Evolutionary conservation across 1,140 invertebrate genomes (phyloP), one percentile per base, ranked within the genome.

Genomic region (Spodoptera litura): DNA sequence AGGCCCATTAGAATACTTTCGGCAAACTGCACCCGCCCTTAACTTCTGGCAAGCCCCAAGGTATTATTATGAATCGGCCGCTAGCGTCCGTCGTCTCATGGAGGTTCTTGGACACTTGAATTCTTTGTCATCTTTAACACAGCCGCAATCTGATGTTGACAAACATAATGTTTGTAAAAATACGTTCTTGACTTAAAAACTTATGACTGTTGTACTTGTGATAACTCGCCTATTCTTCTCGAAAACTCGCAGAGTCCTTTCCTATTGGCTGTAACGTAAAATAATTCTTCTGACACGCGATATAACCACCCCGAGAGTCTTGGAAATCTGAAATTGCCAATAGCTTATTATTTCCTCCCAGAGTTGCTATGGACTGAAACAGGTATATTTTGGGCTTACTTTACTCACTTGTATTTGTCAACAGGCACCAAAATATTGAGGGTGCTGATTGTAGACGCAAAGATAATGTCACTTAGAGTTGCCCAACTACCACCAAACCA

Each of bases 401-500:
- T 44, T 0, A 20, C 38, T 51, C 72, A 88, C 86, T 75, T 81
- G 44, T 78, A 59, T 27, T 78, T 83, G 31, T 90, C 86, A n/a
- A 91, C 82, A 2, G 88, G 90, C 35, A 89, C 84, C 0, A 92
- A 72, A 9, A 89, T 71, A 55, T 90, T 80, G 15, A 89, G 66
- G 2, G 89, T 91, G 64, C 88, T 92, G 62, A 88, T 49, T 12
- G 87, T 89, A n/a, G 88, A 81, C n/a, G 82, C 82, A n/a, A 89
- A 66, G 13, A 85, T 80, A 9, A 93, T 86, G 61, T 93, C 91
- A 4, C 79, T 86, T 9, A 93, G 83, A 2, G 90, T 89, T 0
- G 87, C 59, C 75, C 84, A 85, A n/a, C 86, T 81, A 15, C 91
- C 94, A 10, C 90, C 91, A 11, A 91, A 87, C 86, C 91, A 95